phyloP scores from a whole-genome alignment of 2,797 vertebrate genomes.

The Limosa lapponica region DNA sequence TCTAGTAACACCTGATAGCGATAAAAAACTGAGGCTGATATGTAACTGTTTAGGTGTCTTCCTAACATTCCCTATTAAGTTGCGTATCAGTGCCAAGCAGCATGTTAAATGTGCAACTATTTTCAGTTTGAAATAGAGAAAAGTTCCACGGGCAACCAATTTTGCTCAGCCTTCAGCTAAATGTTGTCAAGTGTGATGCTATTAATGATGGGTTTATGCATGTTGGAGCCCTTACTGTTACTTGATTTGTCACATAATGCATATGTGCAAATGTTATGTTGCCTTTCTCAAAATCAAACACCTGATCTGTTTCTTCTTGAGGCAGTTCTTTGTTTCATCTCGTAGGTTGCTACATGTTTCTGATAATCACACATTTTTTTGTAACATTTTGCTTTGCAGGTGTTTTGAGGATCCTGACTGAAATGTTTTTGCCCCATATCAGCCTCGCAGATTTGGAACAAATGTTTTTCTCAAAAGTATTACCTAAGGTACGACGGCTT shows the following conservation, averaged over 20 bases:
- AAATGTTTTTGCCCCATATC: conserved; percentile 93
- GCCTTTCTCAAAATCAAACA: not conserved
- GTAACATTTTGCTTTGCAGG: conserved; percentile 76
- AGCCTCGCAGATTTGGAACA: conserved; percentile 84
- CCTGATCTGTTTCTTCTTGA: not conserved
- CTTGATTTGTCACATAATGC: not conserved
- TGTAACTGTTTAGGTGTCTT: not conserved
- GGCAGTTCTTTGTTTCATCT: not conserved
- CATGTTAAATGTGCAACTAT: rapidly evolving
- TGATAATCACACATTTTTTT: not conserved
- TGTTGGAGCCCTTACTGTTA: not conserved
- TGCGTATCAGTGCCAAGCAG: not conserved
- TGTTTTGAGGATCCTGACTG: conserved; percentile 88
- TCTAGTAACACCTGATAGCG: not conserved
- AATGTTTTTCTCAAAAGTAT: conserved; percentile 87
- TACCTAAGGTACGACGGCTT: conserved; percentile 87
- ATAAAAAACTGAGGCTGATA: not conserved
- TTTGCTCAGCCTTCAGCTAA: not conserved
- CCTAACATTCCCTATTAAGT: not conserved
- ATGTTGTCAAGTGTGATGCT: not conserved
- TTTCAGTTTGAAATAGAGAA: not conserved
- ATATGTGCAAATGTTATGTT: not conserved
- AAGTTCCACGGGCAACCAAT: not conserved
- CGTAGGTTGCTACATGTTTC: not conserved
- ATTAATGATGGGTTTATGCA: not conserved